phyloP scores from a whole-genome alignment of 2,113 vertebrate species.

The Uropsilus gracilis region DNA sequence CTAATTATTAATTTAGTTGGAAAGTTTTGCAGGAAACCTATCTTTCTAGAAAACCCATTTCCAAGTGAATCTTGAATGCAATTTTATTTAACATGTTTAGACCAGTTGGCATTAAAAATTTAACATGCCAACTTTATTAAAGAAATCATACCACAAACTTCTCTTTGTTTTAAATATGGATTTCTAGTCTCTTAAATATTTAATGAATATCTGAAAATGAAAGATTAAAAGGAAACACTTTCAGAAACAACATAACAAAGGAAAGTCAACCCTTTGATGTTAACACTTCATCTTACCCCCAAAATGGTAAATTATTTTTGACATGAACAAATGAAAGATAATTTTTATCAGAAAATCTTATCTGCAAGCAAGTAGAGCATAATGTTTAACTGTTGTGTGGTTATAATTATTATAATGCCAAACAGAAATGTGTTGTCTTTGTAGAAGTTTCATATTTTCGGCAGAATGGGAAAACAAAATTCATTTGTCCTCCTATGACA shows the following conservation, averaged over 20 bases:
- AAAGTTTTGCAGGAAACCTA: conserved; percentile 14
- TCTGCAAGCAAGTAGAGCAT: conserved; percentile 61
- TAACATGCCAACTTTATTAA: conserved; percentile 41
- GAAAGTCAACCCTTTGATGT: conserved; percentile 73
- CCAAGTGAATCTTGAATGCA: neutral
- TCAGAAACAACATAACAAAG: conserved; percentile 67
- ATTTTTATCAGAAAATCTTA: conserved; percentile 63
- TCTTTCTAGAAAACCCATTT: conserved; percentile 25
- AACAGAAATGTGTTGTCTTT: conserved; percentile 46
- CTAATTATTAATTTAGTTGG: neutral
- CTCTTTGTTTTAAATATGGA: conserved; percentile 70
- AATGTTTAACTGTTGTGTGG: conserved; percentile 56
- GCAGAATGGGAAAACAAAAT: conserved; percentile 72
- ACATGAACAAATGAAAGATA: conserved; percentile 63
- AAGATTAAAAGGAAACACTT: conserved; percentile 61
- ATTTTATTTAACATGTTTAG: conserved; percentile 48
- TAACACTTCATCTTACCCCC: conserved; percentile 44
- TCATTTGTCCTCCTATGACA: conserved; percentile 79
- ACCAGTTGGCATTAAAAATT: conserved; percentile 58
- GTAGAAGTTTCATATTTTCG: conserved; percentile 76
- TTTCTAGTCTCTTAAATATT: conserved; percentile 68
- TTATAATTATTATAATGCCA: conserved; percentile 46
- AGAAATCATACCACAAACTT: conserved; percentile 45
- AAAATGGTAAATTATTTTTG: conserved; percentile 70
- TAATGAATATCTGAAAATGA: conserved; percentile 66